Evolutionary conservation across 1,140 invertebrate genomes (phyloP), one percentile per base, ranked within the genome.

Genomic region (Copidosoma floridanum): DNA sequence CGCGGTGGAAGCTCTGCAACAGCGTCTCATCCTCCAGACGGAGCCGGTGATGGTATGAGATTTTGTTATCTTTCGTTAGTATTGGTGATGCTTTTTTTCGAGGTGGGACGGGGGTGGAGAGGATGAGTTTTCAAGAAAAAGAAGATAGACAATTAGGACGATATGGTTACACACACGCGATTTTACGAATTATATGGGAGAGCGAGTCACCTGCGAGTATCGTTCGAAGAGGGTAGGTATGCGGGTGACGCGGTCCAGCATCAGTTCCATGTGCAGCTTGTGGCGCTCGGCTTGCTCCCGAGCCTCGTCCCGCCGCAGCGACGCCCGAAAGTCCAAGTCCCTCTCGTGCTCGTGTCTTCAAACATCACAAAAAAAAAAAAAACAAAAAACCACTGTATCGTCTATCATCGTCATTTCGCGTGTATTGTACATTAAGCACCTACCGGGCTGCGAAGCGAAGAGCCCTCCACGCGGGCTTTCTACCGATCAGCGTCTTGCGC

Each of bases 211-310:
- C 65, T 86, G 83, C n/a, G 87, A 88, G 65, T 87, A 85, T 47
- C 87, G 78, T 74, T 89, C 86, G 65, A 89, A 89, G 12, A 89
- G 79, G 54, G 86, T 84, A 0, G 88, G 88, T 66, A 88, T 87
- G 63, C 82, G 81, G 46, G 85, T 84, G 0, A 89, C 88, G 59
- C 88, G 81, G 47, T 85, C 83, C 51, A 87, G 76, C 87, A 89
- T 89, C 57, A 85, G 69, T 72, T 88, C 85, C 88, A 89, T 89
- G 63, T 87, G 84, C 26, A 86, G 75, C 6, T 83, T 78, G 75
- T 87, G 86, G 68, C 86, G 85, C 64, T 88, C 86, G 8, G 83
- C 82, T 58, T 85, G 81, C 65, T 88, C 81, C 63, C 82, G 78
- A 41, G 88, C 86, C 72, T 88, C 87, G 37, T 87, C 85, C 43